phyloP scores from a whole-genome alignment of 2,888 invertebrate genomes.

The Epiblema foenella region DNA sequence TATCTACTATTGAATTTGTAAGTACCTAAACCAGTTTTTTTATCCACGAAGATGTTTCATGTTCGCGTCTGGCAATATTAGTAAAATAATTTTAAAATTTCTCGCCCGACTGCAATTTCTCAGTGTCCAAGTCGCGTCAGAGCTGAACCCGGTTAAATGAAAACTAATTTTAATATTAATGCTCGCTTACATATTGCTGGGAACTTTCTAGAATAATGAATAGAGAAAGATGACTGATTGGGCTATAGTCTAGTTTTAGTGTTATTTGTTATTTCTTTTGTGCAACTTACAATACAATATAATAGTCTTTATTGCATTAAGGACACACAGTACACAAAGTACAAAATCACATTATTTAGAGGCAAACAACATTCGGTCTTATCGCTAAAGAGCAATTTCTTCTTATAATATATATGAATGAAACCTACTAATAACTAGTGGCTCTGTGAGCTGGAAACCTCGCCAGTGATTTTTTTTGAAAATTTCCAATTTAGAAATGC shows the following conservation, averaged over 20 bases:
- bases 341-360: too few relatives aligned
- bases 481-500: too few relatives aligned
- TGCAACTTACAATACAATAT: too few relatives aligned
- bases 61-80: conserved; percentile 36
- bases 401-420: too few relatives aligned
- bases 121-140: conserved; percentile 43
- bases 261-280: neutral
- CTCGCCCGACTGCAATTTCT: conserved; percentile 42
- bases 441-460: too few relatives aligned
- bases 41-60: conserved; percentile 16
- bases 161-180: conserved; percentile 49
- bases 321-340: too few relatives aligned
- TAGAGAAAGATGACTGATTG: conserved; percentile 30
- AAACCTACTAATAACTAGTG: too few relatives aligned
- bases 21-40: neutral
- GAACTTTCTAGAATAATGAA: conserved; percentile 24
- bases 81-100: conserved; percentile 37
- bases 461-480: too few relatives aligned
- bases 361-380: too few relatives aligned
- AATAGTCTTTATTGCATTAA: too few relatives aligned
- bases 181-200: conserved; percentile 42
- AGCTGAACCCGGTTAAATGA: conserved; percentile 44
- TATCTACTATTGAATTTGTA: neutral
- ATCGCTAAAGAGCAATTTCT: too few relatives aligned
- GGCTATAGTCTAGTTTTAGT: conserved; percentile 6